Evolutionary conservation across 2,888 invertebrate species (phyloP).

Genomic region (Chrysodeixis includens): DNA sequence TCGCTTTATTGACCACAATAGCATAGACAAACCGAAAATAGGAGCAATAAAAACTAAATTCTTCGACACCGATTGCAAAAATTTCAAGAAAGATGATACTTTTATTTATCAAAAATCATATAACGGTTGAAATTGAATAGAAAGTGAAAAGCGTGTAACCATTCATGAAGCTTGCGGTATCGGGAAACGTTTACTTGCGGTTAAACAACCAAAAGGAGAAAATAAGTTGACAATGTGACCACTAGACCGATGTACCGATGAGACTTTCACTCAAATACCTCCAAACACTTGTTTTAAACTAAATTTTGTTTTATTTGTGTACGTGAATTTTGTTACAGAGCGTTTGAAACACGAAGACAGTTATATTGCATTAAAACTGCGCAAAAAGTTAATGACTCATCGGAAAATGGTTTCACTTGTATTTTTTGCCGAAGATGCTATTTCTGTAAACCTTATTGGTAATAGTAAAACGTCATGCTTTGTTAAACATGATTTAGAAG

Average conservation of each 20-base stretch:
- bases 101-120: constrained; percentile 17
- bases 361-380: constrained; percentile 13
- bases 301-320: constrained; percentile 35
- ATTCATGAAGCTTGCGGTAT: constrained; percentile 58
- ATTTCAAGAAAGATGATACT: not conserved
- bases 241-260: constrained; percentile 28
- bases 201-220: constrained; percentile 64
- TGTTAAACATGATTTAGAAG: too few relatives aligned
- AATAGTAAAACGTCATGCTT: too few relatives aligned
- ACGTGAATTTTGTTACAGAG: constrained; percentile 44
- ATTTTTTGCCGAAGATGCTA: not conserved
- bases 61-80: not conserved
- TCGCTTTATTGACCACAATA: not conserved
- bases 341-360: constrained; percentile 13
- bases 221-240: constrained; percentile 53
- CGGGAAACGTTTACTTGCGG: constrained; percentile 65
- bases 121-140: constrained; percentile 39
- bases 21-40: not conserved
- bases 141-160: constrained; percentile 69
- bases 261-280: constrained; percentile 59
- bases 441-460: not conserved
- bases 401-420: constrained; percentile 8
- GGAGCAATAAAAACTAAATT: not conserved
- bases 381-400: constrained; percentile 30
- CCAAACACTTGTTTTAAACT: constrained; percentile 40